Conservation (phyloP, 2,113 vertebrate genomes). For the Corythornis vintsioides region DNA sequence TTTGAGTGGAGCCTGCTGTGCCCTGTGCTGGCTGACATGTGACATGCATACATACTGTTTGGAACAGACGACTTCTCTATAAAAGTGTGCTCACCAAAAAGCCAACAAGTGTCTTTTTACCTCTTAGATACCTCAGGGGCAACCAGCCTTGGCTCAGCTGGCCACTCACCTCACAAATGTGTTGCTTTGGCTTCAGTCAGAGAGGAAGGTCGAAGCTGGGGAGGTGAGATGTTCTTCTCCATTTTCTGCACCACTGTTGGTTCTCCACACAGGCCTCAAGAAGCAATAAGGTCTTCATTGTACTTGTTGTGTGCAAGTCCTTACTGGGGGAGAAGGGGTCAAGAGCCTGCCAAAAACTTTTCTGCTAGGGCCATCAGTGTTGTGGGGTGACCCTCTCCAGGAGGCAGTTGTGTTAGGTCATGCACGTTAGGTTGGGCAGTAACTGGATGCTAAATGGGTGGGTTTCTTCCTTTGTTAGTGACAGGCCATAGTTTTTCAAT, state of each 20-base stretch:
- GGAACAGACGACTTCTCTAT: background rate
- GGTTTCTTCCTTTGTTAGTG: background rate
- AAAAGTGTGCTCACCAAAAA: background rate
- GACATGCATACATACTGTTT: background rate
- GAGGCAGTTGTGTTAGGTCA: background rate
- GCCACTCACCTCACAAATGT: fast-evolving
- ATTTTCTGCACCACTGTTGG: background rate
- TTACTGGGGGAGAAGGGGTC: background rate
- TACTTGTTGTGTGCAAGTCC: fast-evolving
- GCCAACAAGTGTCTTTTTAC: background rate
- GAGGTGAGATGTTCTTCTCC: background rate
- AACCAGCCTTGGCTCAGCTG: background rate
- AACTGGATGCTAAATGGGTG: background rate
- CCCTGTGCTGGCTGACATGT: background rate
- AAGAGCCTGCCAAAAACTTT: background rate
- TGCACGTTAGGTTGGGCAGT: background rate
- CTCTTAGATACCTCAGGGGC: background rate
- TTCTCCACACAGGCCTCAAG: background rate
- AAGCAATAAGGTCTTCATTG: background rate
- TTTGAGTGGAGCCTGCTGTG: background rate
- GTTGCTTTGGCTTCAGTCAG: background rate
- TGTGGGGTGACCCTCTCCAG: background rate
- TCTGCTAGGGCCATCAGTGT: background rate
- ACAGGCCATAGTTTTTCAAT: background rate
- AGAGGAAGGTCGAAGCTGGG: background rate